These are phyloP conservation scores for Pelobates cultripes DNA, from an alignment of 2,797 vertebrate species.

Conservation along the genomic window DNA sequence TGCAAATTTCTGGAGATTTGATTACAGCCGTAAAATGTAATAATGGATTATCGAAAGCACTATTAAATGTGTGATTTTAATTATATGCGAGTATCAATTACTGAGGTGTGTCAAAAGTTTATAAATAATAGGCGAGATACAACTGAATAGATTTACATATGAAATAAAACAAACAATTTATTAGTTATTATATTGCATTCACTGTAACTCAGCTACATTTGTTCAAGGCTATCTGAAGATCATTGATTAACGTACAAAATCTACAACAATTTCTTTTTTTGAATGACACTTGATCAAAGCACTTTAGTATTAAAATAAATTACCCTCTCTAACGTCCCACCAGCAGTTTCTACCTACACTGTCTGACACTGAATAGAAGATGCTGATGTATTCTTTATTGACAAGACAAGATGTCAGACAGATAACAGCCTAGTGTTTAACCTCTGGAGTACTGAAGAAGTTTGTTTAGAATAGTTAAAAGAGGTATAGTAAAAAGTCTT, in stretches of 20 bases:
- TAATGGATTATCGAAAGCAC: too few species aligned
- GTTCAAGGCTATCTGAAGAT: neutral
- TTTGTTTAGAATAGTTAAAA: conserved; percentile 38
- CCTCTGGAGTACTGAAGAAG: conserved; percentile 36
- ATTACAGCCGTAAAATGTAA: too few species aligned
- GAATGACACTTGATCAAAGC: neutral
- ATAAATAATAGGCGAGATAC: too few species aligned
- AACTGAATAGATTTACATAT: too few species aligned
- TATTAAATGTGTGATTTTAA: too few species aligned
- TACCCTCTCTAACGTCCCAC: conserved; percentile 12
- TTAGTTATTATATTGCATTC: too few species aligned
- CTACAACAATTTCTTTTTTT: neutral
- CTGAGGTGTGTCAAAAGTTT: too few species aligned
- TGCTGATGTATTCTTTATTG: conserved; percentile 30
- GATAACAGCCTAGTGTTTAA: conserved; percentile 32
- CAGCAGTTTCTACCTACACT: conserved; percentile 14
- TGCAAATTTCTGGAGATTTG: too few species aligned
- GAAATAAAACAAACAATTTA: too few species aligned
- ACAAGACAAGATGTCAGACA: conserved; percentile 40
- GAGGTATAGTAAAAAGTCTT: conserved; percentile 39
- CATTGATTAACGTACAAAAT: neutral
- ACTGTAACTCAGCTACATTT: neutral
- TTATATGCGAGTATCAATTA: too few species aligned
- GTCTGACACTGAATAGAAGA: conserved; percentile 7
- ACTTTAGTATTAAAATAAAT: conserved; percentile 13